Conservation (phyloP, 2,888 invertebrate genomes). For the Drosophila kuntzei region DNA sequence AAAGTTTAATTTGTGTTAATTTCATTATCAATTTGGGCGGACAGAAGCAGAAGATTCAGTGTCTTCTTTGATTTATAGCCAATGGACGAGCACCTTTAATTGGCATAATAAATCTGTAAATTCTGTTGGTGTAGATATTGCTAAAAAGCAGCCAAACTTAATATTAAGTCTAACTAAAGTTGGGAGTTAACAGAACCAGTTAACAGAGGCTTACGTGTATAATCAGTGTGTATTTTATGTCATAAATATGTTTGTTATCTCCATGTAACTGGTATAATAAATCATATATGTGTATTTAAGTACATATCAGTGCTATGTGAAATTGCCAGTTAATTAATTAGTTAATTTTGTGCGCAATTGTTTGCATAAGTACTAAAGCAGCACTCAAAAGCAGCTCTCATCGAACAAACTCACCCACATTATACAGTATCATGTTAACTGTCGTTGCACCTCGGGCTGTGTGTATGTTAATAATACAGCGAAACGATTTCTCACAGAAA, state of each 20-base stretch:
- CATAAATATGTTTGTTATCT: background rate
- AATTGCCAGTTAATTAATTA: constrained; percentile 47
- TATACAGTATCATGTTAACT: constrained; percentile 15
- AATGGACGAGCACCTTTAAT: background rate
- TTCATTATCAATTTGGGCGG: background rate
- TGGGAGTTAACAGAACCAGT: background rate
- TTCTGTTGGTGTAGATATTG: background rate
- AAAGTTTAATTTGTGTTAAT: constrained; percentile 5
- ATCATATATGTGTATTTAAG: background rate
- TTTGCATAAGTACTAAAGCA: constrained; percentile 25
- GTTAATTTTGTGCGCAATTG: constrained; percentile 39
- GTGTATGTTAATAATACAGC: constrained; percentile 37
- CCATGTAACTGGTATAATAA: constrained; percentile 7
- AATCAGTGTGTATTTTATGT: constrained; percentile 6
- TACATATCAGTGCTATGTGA: constrained; percentile 11
- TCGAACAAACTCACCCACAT: background rate
- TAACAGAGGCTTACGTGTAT: background rate
- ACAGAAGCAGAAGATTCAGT: background rate
- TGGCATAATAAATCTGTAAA: constrained; percentile 7
- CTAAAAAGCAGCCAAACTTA: background rate
- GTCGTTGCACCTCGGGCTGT: background rate
- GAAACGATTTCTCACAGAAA: constrained; percentile 53
- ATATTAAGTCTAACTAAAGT: background rate
- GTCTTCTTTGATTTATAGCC: constrained; percentile 1
- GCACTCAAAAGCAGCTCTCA: constrained; percentile 14